Percentiles rank a stretch among this genome's conserved stretches.
Conservation (phyloP, 2,797 vertebrate species). For the Sardinella longiceps region DNA sequence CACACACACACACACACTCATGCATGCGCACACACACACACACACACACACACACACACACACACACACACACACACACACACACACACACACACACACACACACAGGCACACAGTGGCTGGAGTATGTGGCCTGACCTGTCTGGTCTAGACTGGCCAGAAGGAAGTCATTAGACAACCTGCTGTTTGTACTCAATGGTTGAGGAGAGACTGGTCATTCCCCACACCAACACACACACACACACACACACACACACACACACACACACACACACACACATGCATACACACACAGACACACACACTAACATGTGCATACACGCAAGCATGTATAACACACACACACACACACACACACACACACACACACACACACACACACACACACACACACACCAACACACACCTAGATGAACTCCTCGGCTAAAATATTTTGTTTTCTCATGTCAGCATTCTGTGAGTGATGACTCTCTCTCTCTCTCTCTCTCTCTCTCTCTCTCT, state of each 20-base stretch:
- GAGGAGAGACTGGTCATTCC: background rate
- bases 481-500: background rate
- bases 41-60: background rate
- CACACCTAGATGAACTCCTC: background rate
- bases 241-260: constrained; percentile 24
- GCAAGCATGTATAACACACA: background rate
- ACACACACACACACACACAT: background rate
- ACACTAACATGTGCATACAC: constrained; percentile 12
- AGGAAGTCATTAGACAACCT: constrained; percentile 1
- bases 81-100: constrained; percentile 9
- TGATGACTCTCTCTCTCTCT: background rate
- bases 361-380: background rate
- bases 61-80: background rate
- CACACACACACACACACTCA: too few relatives aligned
- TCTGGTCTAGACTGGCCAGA: constrained; percentile 8
- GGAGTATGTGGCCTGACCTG: background rate
- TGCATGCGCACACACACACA: too few relatives aligned
- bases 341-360: background rate
- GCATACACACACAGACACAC: background rate
- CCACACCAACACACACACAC: constrained; percentile 23
- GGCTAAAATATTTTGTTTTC: constrained; percentile 4
- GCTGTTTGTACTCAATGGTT: background rate
- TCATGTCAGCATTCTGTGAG: constrained; percentile 9
- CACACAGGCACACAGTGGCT: constrained; percentile 38
- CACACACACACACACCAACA: background rate